Conservation (phyloP, 92 coral and sea anemone species). For the Porites lobata region DNA sequence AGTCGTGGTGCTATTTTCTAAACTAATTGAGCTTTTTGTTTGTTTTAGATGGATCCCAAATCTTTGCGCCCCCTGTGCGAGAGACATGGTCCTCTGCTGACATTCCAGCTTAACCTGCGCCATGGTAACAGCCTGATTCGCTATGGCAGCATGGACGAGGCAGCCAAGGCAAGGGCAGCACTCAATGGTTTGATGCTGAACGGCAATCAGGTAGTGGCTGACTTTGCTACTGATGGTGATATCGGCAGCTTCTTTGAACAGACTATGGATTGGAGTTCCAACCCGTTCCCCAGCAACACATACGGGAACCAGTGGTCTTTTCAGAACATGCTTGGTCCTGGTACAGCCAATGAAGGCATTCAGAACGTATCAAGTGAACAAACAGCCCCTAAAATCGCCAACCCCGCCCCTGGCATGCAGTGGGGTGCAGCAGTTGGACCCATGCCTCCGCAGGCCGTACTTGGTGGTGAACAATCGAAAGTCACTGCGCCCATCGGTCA, state of each 20-base stretch:
- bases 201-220: conserved; percentile 84
- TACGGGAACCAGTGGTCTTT: conserved; percentile 88
- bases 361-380: conserved; percentile 48
- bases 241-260: conserved; percentile 99
- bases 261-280: conserved; percentile 93
- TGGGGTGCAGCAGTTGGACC: conserved; percentile 39
- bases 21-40: not conserved
- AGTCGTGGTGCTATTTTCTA: not conserved
- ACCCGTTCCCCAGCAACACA: conserved; percentile 72
- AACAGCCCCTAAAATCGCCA: conserved; percentile 13
- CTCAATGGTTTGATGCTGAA: conserved; percentile 81
- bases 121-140: conserved; percentile 99
- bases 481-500: conserved; percentile 9
- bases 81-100: conserved; percentile 93
- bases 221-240: conserved; percentile 97
- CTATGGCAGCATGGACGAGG: conserved; percentile 96
- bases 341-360: conserved; percentile 20
- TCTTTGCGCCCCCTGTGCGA: conserved; percentile 90
- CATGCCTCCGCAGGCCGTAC: conserved; percentile 16
- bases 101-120: conserved; percentile 92
- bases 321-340: conserved; percentile 50
- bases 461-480: conserved; percentile 19
- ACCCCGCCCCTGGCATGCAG: conserved; percentile 37
- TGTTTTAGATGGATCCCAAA: conserved; percentile 84
- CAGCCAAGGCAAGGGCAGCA: conserved; percentile 83